A percentile compares a stretch with the other conserved stretches of the same genome.
Evolutionary conservation across 2,797 vertebrate genomes (phyloP).

Genomic region (Chloroceryle amazona): DNA sequence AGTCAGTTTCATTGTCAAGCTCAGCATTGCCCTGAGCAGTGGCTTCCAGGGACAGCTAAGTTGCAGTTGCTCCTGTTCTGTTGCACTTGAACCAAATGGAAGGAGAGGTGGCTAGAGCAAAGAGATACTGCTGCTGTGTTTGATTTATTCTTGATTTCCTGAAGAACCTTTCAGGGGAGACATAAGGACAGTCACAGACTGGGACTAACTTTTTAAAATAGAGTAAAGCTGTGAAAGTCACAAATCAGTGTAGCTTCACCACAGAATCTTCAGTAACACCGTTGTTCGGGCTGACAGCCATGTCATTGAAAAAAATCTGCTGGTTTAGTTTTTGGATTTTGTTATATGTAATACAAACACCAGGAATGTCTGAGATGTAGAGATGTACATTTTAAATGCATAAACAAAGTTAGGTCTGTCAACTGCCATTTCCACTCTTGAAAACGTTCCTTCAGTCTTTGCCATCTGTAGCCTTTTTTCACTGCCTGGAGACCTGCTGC

Average conservation of each 20-base stretch:
- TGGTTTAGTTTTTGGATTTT: background rate
- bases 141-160: background rate
- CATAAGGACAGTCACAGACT: background rate
- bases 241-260: background rate
- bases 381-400: background rate
- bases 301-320: background rate
- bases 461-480: background rate
- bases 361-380: background rate
- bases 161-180: background rate
- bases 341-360: background rate
- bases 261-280: background rate
- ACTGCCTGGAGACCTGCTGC: constrained; percentile 5
- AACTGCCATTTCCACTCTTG: background rate
- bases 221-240: background rate
- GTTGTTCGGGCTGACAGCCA: fast-evolving
- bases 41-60: background rate
- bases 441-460: constrained; percentile 17
- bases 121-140: background rate
- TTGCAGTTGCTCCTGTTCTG: background rate
- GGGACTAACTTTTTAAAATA: background rate
- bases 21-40: background rate
- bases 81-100: background rate
- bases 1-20: background rate
- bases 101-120: background rate
- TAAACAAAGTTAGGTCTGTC: background rate